phyloP scores from a whole-genome alignment of 2,113 vertebrate genomes.

The Taxidea taxus region DNA sequence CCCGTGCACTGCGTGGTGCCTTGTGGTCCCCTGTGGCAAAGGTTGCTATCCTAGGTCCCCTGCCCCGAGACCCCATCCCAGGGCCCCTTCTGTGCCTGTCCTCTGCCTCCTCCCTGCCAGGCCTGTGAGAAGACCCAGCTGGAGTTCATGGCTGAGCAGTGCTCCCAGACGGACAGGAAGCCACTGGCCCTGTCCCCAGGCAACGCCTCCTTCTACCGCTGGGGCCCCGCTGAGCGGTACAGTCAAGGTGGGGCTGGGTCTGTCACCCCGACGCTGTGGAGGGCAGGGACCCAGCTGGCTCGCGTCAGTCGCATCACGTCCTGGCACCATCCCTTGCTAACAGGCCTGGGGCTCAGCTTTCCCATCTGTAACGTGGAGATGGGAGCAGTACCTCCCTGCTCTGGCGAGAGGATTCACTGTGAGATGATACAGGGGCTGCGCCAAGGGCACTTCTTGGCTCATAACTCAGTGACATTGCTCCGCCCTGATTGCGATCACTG shows the following conservation, averaged over 20 bases:
- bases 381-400: fast-evolving
- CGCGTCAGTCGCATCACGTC: fast-evolving
- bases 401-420: no score
- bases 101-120: slow-evolving; percentile 72
- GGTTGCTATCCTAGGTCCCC: not conserved
- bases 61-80: not conserved
- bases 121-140: slow-evolving; percentile 88
- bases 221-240: slow-evolving; percentile 88
- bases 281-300: not conserved
- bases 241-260: slow-evolving; percentile 83
- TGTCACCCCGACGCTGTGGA: fast-evolving
- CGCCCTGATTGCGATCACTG: fast-evolving
- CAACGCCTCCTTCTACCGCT: slow-evolving; percentile 85
- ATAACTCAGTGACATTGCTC: fast-evolving
- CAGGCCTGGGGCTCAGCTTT: not conserved
- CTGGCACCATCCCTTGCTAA: not conserved
- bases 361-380: not conserved
- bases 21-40: not conserved
- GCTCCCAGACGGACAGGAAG: slow-evolving; percentile 86
- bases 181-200: slow-evolving; percentile 83
- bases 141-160: slow-evolving; percentile 94
- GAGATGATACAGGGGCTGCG: fast-evolving
- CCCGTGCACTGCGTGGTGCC: fast-evolving
- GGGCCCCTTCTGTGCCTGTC: not conserved
- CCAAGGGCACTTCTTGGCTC: fast-evolving